A percentile compares a stretch with the other conserved stretches of the same genome.
Evolutionary conservation across 2,113 vertebrate species (phyloP).

Genomic region (Centrocercus urophasianus): DNA sequence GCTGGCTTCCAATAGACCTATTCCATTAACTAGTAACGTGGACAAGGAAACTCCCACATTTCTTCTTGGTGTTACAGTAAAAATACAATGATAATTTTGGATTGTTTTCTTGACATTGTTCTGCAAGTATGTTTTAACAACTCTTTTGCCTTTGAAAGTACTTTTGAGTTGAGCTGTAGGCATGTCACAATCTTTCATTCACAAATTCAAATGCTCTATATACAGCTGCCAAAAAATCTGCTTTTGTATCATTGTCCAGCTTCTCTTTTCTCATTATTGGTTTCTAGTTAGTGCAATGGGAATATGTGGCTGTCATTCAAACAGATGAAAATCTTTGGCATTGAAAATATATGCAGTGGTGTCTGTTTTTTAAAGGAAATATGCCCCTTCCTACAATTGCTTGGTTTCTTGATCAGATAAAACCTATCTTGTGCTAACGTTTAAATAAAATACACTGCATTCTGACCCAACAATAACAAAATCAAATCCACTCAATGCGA

Average conservation of each 20-base stretch:
- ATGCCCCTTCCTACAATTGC: slow-evolving; percentile 58
- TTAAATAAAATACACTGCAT: slow-evolving; percentile 72
- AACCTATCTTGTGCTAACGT: slow-evolving; percentile 66
- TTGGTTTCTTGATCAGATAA: slow-evolving; percentile 77
- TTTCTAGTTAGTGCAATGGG: slow-evolving; percentile 36
- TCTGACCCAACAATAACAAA: slow-evolving; percentile 80
- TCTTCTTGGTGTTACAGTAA: neutral
- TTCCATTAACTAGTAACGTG: neutral
- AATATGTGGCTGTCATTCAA: slow-evolving; percentile 61
- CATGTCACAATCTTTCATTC: slow-evolving; percentile 44
- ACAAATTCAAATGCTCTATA: slow-evolving; percentile 1
- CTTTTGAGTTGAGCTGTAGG: neutral
- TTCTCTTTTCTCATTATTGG: neutral
- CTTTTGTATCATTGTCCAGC: neutral
- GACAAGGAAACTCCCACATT: neutral
- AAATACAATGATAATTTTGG: neutral
- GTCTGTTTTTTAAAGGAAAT: slow-evolving; percentile 69
- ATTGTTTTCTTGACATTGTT: neutral
- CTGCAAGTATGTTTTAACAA: neutral
- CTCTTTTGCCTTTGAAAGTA: slow-evolving; percentile 10
- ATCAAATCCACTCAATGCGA: slow-evolving; percentile 59
- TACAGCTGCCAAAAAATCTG: slow-evolving; percentile 21
- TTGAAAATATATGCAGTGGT: slow-evolving; percentile 54
- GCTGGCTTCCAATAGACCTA: neutral
- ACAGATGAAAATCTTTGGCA: slow-evolving; percentile 61